Base-by-base conservation (phyloP, 1,140 invertebrate species). In the Aphelenchoides avenae region DNA sequence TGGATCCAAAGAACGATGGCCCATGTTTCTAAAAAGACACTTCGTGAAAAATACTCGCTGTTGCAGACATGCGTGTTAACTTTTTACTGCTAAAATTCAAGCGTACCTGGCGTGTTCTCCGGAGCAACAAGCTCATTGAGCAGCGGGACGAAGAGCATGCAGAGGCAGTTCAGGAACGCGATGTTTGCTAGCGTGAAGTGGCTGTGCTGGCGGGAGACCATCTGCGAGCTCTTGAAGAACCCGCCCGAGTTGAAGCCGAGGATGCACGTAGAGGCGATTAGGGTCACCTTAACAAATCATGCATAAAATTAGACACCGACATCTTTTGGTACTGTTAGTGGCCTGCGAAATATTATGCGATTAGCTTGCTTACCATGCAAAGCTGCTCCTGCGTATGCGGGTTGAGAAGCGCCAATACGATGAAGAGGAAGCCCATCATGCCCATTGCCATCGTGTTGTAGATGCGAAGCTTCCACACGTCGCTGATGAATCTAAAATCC, bases 151-250 rank as follows among this genome's bases (percentile, higher is more conserved):
- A 75, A 26, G 13, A 75, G 58, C 72, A 75, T 75, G 36, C 74
- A 75, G 27, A 75, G 64, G 37, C 72, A 75, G 27, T 75, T 63
- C 7, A 75, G 36, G 43, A 75, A 66, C 31, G 72, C 67, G 22
- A 77, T 73, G 41, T 68, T 74, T 33, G 73, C 72, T 50, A 75
- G 44, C 2, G 73, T 77, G 33, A 75, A 75, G 46, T 75, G 72
- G 20, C 37, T 57, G 46, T 76, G 68, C 36, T 75, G 72, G n/a
- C 74, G 63, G 15, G 74, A 74, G 29, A 75, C 67, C 61, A 62
- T 52, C 26, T 68, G 65, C 11, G 67, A 66, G 22, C 47, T 56
- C 51, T 68, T 68, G 64, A 70, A 68, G 41, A 68, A 68, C 27
- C 65, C 65, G 20, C 67, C 64, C 5, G 66, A 70, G 36, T 68